These are phyloP conservation scores for Tenthredo scrophulariae DNA, from an alignment of 2,888 invertebrate species.

Conservation along the genomic window DNA sequence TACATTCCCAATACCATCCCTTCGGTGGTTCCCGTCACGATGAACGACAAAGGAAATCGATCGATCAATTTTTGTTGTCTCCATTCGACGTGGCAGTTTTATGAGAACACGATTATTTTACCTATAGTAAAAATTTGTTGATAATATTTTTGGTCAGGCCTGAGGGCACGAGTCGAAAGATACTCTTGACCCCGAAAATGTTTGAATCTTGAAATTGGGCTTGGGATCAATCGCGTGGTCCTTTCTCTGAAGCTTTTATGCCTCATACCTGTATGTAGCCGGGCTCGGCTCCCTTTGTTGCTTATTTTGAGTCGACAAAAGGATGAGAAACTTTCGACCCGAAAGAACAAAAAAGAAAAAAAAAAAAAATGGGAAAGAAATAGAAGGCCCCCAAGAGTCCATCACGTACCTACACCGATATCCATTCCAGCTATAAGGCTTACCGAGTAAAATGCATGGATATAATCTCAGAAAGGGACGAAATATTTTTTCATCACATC, in stretches of 20 bases:
- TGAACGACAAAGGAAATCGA: neutral
- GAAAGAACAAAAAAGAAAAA: neutral
- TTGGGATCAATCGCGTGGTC: conserved; percentile 1
- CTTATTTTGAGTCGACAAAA: conserved; percentile 8
- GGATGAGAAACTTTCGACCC: neutral
- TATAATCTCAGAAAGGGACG: neutral
- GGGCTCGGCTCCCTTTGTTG: neutral
- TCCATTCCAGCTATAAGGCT: neutral
- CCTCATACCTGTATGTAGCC: neutral
- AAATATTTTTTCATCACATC: neutral
- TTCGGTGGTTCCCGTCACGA: neutral
- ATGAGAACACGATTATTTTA: neutral
- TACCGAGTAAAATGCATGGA: neutral
- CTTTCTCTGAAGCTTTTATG: neutral
- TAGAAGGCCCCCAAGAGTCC: neutral
- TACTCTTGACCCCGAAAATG: conserved; percentile 13
- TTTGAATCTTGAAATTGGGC: neutral
- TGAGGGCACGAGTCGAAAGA: neutral
- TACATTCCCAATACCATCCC: neutral
- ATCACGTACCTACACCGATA: neutral
- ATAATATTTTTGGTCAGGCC: neutral
- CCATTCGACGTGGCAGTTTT: neutral
- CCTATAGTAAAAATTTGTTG: neutral
- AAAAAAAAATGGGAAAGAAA: neutral
- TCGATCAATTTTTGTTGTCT: neutral